Conservation (phyloP, 1,140 invertebrate genomes). For the Eueides isabella region DNA sequence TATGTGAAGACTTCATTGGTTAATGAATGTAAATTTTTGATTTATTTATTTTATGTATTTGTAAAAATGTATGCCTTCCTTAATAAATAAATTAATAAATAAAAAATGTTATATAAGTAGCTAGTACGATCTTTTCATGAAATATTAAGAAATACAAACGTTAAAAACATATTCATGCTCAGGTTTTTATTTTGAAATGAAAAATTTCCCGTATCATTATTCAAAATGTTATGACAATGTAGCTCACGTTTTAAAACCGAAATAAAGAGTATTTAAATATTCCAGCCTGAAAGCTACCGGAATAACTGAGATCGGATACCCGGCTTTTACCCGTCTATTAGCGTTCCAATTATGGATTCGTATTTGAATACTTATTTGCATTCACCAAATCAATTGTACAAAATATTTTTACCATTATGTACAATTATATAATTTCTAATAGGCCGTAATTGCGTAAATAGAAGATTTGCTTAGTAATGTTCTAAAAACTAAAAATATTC, state of each 20-base stretch:
- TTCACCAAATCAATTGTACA: slow-evolving; percentile 19
- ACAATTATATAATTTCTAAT: no score
- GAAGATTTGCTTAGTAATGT: neutral
- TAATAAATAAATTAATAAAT: no score
- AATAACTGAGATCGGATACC: slow-evolving; percentile 36
- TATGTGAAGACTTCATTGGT: no score
- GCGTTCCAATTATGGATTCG: slow-evolving; percentile 34
- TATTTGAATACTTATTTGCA: slow-evolving; percentile 33
- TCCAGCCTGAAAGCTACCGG: slow-evolving; percentile 32
- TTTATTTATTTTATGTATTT: no score
- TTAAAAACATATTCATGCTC: neutral
- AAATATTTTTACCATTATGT: neutral
- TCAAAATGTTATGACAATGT: slow-evolving; percentile 25
- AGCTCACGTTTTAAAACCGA: slow-evolving; percentile 20
- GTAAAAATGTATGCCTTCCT: no score
- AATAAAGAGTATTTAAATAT: slow-evolving; percentile 35
- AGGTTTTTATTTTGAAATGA: neutral
- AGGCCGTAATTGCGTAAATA: neutral
- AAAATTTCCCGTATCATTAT: slow-evolving; percentile 7
- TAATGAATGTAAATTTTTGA: no score
- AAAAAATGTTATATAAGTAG: no score
- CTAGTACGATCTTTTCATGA: no score
- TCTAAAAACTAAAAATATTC: no score
- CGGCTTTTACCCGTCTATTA: slow-evolving; percentile 40
- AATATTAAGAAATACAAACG: no score